A percentile compares a stretch with the other conserved stretches of the same genome.
These are phyloP conservation scores for Crotalus helleri DNA, from an alignment of 2,113 vertebrate species.

Conservation along the genomic window DNA sequence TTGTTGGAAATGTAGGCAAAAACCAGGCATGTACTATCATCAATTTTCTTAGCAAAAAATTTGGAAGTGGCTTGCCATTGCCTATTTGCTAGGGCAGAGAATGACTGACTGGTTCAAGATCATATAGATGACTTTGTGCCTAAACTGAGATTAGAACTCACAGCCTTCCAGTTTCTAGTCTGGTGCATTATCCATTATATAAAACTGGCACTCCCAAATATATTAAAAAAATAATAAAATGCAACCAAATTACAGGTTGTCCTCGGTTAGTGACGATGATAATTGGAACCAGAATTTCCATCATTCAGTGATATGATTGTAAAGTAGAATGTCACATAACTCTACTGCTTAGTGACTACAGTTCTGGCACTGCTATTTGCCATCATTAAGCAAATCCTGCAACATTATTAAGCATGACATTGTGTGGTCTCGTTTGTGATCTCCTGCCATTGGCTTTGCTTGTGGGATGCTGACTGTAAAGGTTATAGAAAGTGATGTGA, in stretches of 20 bases:
- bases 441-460: not conserved
- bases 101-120: not conserved
- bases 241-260: not conserved
- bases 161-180: not conserved
- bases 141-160: not conserved
- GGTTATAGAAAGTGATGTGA: not conserved
- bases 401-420: not conserved
- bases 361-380: not conserved
- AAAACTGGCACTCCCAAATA: not conserved
- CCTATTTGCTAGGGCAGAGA: not conserved
- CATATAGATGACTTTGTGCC: not conserved
- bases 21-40: no score
- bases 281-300: not conserved
- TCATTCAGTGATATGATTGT: not conserved
- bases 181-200: not conserved
- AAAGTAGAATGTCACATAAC: not conserved
- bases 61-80: not conserved
- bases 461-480: not conserved
- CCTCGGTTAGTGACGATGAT: not conserved
- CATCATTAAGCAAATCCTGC: not conserved
- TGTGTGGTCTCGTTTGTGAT: not conserved
- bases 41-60: not conserved
- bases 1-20: no score
- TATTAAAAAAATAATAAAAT: not conserved
- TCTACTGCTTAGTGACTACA: not conserved